Conservation (phyloP, 2,888 invertebrate genomes). For the Ethmia dodecea region DNA sequence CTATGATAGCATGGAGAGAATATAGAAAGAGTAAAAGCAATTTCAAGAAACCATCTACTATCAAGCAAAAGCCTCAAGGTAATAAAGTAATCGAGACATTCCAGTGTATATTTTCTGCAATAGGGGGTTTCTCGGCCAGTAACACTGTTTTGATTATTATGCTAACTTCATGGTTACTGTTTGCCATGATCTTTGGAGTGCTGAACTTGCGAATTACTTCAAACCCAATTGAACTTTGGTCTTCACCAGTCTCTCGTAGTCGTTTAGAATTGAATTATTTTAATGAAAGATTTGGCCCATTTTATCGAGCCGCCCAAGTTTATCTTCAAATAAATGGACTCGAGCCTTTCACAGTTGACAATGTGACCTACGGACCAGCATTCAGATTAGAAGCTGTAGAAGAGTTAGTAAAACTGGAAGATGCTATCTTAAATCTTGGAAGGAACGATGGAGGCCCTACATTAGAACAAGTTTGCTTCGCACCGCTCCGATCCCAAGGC, state of each 20-base stretch:
- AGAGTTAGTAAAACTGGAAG: conserved; percentile 84
- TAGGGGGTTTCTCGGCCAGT: conserved; percentile 79
- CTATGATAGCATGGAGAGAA: conserved; percentile 35
- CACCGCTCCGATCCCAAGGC: conserved; percentile 85
- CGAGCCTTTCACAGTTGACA: conserved; percentile 47
- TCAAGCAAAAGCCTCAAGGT: conserved; percentile 17
- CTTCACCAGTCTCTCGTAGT: conserved; percentile 87
- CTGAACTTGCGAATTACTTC: conserved; percentile 84
- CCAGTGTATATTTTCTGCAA: conserved; percentile 43
- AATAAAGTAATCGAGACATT: conserved; percentile 39
- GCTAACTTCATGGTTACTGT: conserved; percentile 76
- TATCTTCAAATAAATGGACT: conserved; percentile 84
- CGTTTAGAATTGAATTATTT: conserved; percentile 91
- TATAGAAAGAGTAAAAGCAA: conserved; percentile 18
- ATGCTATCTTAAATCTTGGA: conserved; percentile 80
- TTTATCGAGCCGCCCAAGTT: conserved; percentile 93
- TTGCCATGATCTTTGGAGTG: conserved; percentile 83
- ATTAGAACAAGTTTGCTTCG: conserved; percentile 84
- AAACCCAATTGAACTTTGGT: conserved; percentile 96
- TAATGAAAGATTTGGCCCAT: conserved; percentile 91
- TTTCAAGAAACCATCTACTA: conserved; percentile 7
- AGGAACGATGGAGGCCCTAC: conserved; percentile 67
- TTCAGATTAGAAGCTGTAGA: conserved; percentile 86
- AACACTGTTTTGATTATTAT: conserved; percentile 81
- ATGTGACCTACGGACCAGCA: conserved; percentile 85